A percentile compares a stretch with the other conserved stretches of the same genome.
Conservation (phyloP, 2,797 vertebrate species). For the Phoeniculus purpureus region DNA sequence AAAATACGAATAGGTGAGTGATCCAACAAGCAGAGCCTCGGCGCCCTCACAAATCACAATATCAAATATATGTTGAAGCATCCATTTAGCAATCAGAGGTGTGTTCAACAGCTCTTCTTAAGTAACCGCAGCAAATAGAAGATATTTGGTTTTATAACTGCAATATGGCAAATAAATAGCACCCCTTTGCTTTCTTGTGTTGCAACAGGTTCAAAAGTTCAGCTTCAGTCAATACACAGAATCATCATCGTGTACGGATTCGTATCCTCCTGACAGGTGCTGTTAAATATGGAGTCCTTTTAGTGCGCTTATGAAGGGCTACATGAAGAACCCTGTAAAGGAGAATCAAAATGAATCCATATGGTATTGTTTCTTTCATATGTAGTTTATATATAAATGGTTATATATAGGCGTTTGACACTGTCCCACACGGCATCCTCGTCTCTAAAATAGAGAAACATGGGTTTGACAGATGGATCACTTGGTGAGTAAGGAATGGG, state of each 20-base stretch:
- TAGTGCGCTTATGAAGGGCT: conserved; percentile 35
- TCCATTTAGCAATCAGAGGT: conserved; percentile 68
- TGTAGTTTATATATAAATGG: not conserved
- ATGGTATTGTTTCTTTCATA: conserved; percentile 19
- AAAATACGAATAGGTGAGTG: conserved; percentile 73
- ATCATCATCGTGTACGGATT: conserved; percentile 41
- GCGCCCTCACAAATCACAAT: conserved; percentile 71
- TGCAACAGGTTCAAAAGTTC: conserved; percentile 78
- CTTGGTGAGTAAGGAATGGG: too few species aligned
- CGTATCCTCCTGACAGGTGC: conserved; percentile 47
- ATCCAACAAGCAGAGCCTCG: conserved; percentile 57
- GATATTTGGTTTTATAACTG: conserved; percentile 76
- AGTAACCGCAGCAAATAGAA: conserved; percentile 66
- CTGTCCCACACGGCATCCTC: too few species aligned
- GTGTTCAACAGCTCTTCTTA: conserved; percentile 66
- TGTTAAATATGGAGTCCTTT: conserved; percentile 66
- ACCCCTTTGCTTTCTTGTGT: conserved; percentile 61
- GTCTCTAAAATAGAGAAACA: too few species aligned
- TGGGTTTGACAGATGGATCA: too few species aligned
- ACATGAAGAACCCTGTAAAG: not conserved
- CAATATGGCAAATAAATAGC: conserved; percentile 72
- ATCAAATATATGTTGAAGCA: conserved; percentile 63
- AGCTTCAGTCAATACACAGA: conserved; percentile 59
- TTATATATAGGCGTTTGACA: not conserved
- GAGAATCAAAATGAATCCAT: conserved; percentile 16